Base-by-base conservation (phyloP, 2,797 vertebrate genomes). In the Anomalospiza imberbis region DNA sequence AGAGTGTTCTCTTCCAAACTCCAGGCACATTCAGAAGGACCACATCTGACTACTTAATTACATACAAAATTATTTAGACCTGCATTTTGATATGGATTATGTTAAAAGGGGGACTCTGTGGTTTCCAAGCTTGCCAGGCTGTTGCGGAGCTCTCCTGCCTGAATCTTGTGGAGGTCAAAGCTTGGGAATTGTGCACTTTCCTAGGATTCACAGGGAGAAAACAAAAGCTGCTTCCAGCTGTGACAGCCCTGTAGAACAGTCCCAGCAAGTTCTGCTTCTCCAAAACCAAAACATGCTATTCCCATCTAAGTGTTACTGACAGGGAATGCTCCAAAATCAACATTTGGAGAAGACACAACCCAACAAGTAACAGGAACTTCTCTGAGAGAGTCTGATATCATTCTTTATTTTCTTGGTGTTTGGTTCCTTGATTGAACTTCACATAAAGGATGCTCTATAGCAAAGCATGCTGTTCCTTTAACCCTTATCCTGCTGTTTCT, bases 111-210 rank as follows among this genome's bases (percentile, higher is more conserved):
- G 17, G 29, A 51, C 11, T 12, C 51, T 3, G 2, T 6, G 19
- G 60, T 26, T 67, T 92, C 60, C 63, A 70, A 76, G 47, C 17
- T 25, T 17, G 17, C 3, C 50, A 55, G 67, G 34, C 22, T 85
- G 29, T 21, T 73, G 34, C 17, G 36, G 7, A 74, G 21, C 20
- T 79, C 34, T 71, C 19, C 42, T 93, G 53, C 17, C 21, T 74
- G 25, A 79, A 50, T 7, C 2, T 3, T 61, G 45, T 6, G 8
- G 45, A 88, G 17, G 57, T 45, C 19, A 74, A 80, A 71, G 36
- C 9, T 31, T 36, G 26, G n/a, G 63, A 67, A 60, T 31, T 0
- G 0, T 63, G 20, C 6, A 18, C 54, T 44, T 89, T 85, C 28
- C 67, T 47, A 36, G 45, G 29, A 38, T 67, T 67, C 54, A 45